These are phyloP conservation scores for Hyles vespertilio DNA, from an alignment of 1,140 invertebrate species.

Conservation along the genomic window DNA sequence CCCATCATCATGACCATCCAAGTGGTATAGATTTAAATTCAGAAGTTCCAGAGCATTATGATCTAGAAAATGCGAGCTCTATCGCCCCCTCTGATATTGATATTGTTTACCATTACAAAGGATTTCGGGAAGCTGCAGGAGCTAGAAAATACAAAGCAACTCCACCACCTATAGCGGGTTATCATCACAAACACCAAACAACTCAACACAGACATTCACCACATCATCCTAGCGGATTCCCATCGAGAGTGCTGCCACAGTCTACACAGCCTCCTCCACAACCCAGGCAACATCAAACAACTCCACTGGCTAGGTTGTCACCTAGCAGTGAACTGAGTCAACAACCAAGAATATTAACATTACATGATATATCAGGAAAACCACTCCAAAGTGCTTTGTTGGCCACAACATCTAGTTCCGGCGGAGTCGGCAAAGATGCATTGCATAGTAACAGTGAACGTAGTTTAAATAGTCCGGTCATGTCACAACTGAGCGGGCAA, in stretches of 20 bases:
- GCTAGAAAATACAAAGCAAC: constrained; percentile 91
- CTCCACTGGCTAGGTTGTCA: constrained; percentile 91
- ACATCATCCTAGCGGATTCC: constrained; percentile 80
- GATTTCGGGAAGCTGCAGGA: constrained; percentile 87
- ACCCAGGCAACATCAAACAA: constrained; percentile 87
- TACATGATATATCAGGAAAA: constrained; percentile 95
- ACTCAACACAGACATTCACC: constrained; percentile 84
- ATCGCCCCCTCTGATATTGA: constrained; percentile 98
- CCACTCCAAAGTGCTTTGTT: constrained; percentile 91
- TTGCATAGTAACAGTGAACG: constrained; percentile 92
- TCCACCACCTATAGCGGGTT: constrained; percentile 82
- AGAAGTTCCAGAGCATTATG: constrained; percentile 96
- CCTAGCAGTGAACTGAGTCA: constrained; percentile 95
- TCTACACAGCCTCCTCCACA: constrained; percentile 78
- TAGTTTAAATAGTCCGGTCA: constrained; percentile 92
- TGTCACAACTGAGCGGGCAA: constrained; percentile 91
- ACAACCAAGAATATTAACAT: constrained; percentile 91
- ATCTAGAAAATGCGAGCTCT: constrained; percentile 96
- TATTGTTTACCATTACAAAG: constrained; percentile 97
- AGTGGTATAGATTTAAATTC: constrained; percentile 82
- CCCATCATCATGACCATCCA: constrained; percentile 81
- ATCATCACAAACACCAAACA: constrained; percentile 86
- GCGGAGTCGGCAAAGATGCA: constrained; percentile 88
- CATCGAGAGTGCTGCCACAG: constrained; percentile 82
- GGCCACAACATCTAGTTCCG: constrained; percentile 90